Evolutionary conservation across 2,888 invertebrate species (phyloP), one percentile per base, ranked within the genome.

Genomic region (Eupithecia pulchellata): DNA sequence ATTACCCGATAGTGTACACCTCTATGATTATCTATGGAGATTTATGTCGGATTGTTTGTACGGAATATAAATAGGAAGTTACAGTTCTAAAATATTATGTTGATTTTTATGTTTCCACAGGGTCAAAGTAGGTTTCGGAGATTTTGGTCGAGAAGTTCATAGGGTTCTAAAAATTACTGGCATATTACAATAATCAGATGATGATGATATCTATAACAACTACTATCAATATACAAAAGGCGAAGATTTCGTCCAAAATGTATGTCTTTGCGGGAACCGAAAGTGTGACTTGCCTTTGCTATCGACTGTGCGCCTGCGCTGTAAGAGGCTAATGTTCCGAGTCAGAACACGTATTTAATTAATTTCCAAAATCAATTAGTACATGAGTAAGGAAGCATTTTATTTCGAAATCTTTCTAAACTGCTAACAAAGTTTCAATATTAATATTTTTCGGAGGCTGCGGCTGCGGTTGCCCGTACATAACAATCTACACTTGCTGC

Each of bases 11-110:
- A 60, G 52, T 4, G 52, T 52, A 25, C 25, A 87, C 71, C 39
- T 65, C 72, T 65, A 75, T n/a, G n/a, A n/a, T 71, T 79, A 80
- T 84, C 87, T 86, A 85, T 75, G 71, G 77, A 83, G 84, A 87
- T 86, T 87, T 87, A 88, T 83, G 78, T 76, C 66, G 74, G 72
- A 78, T 79, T 79, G 82, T 79, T 77, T 79, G 76, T 62, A 66
- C 63, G 61, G 66, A 52, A 69, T 68, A 64, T 73, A 73, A 69
- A 74, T 74, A 75, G 71, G 74, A 81, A 82, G 79, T 78, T 52
- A 52, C 52, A 52, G 25, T 25, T 52, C 25, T 52, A 52, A 47
- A 52, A 52, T 52, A 52, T 20, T 20, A 47, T 20, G 20, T 47
- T 20, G 0, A 11, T 20, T 47, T 47, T 3, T 4, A 47, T 47